These are phyloP conservation scores for Melitaea athalia DNA, from an alignment of 2,888 invertebrate species.

Conservation along the genomic window DNA sequence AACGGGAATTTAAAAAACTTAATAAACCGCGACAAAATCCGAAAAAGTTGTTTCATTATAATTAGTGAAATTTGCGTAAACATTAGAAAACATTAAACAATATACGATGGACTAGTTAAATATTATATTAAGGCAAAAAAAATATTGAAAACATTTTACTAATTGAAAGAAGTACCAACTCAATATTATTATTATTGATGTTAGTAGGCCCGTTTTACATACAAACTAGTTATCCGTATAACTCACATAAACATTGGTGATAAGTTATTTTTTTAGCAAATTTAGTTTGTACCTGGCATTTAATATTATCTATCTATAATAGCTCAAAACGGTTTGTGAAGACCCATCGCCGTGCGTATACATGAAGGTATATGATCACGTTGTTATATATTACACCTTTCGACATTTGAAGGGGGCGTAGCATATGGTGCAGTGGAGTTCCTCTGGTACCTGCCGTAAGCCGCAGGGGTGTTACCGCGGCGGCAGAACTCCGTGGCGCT, in stretches of 20 bases:
- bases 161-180: too few relatives aligned
- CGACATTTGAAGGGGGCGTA: constrained; percentile 74
- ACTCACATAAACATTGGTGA: not conserved
- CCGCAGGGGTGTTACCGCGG: constrained; percentile 77
- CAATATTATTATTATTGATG: too few relatives aligned
- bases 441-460: constrained; percentile 83
- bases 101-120: too few relatives aligned
- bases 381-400: constrained; percentile 55
- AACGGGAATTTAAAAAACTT: too few relatives aligned
- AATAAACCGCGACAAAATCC: too few relatives aligned
- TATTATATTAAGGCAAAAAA: too few relatives aligned
- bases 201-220: not conserved
- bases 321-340: not conserved
- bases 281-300: constrained; percentile 6
- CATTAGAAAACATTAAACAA: too few relatives aligned
- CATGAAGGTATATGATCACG: constrained; percentile 16
- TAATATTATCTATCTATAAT: not conserved
- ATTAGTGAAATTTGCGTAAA: too few relatives aligned
- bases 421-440: constrained; percentile 72
- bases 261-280: not conserved
- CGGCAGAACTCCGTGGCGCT: constrained; percentile 77
- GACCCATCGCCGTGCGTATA: constrained; percentile 9
- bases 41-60: too few relatives aligned
- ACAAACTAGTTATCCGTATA: not conserved
- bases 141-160: too few relatives aligned